These are phyloP conservation scores for Drosophila navojoa DNA, from an alignment of 1,140 invertebrate genomes.

Conservation along the genomic window DNA sequence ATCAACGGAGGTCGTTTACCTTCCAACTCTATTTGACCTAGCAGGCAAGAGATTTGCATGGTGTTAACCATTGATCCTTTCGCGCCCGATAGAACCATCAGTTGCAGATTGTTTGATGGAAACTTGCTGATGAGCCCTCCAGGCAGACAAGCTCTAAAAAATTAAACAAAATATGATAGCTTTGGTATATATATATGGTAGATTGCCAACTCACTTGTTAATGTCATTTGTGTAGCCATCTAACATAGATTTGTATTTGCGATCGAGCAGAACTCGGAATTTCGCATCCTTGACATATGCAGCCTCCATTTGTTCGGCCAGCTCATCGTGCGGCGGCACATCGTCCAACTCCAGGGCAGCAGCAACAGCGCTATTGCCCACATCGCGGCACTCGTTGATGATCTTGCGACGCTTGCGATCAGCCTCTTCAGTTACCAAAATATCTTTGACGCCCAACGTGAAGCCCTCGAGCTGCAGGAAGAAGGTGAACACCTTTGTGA, in stretches of 20 bases:
- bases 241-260: slow-evolving; percentile 92
- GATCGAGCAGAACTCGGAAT: slow-evolving; percentile 91
- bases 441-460: slow-evolving; percentile 97
- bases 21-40: slow-evolving; percentile 99
- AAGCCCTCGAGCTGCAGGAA: slow-evolving; percentile 96
- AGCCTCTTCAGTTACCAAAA: slow-evolving; percentile 90
- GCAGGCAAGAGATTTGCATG: slow-evolving; percentile 98
- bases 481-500: slow-evolving; percentile 95
- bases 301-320: slow-evolving; percentile 89
- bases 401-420: slow-evolving; percentile 89
- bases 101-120: slow-evolving; percentile 97
- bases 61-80: slow-evolving; percentile 98
- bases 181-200: too few species aligned
- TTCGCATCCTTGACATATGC: slow-evolving; percentile 90
- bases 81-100: slow-evolving; percentile 99
- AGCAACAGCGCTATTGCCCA: slow-evolving; percentile 86
- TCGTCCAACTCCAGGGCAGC: slow-evolving; percentile 89
- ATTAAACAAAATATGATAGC: background rate
- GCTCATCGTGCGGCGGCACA: slow-evolving; percentile 84
- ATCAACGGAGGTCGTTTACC: slow-evolving; percentile 97
- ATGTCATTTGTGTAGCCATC: slow-evolving; percentile 95
- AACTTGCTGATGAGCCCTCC: slow-evolving; percentile 93
- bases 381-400: slow-evolving; percentile 87
- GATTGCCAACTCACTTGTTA: slow-evolving; percentile 87
- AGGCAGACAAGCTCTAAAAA: slow-evolving; percentile 88